These are phyloP conservation scores for Pelodiscus sinensis DNA, from an alignment of 2,113 vertebrate species.

Conservation along the genomic window DNA sequence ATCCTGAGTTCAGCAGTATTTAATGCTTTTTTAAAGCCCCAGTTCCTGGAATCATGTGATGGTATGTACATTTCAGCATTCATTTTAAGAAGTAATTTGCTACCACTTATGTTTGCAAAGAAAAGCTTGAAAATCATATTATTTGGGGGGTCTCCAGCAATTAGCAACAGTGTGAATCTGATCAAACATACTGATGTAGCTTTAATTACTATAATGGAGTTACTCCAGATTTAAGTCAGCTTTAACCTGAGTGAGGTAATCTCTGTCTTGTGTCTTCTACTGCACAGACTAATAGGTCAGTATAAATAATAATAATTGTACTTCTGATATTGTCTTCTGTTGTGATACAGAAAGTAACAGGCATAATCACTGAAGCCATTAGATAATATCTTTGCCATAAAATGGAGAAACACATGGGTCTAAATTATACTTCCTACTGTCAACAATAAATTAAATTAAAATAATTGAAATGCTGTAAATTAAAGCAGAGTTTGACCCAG, in stretches of 20 bases:
- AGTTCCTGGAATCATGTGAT: background rate
- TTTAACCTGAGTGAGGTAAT: background rate
- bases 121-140: background rate
- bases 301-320: background rate
- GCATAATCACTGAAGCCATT: background rate
- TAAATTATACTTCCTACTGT: background rate
- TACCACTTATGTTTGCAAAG: background rate
- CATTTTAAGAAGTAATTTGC: background rate
- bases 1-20: background rate
- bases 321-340: background rate
- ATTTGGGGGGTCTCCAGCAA: background rate
- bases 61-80: background rate
- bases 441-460: background rate
- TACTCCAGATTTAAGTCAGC: background rate
- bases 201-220: too few species aligned
- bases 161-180: rapidly evolving
- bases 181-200: background rate
- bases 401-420: background rate
- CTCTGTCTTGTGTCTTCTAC: background rate
- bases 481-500: background rate
- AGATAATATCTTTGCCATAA: background rate
- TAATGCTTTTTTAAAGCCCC: background rate
- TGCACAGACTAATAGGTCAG: background rate
- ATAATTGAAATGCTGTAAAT: background rate
- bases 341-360: background rate